Conservation (phyloP, 2,113 vertebrate species). For the Bubo bubo region DNA sequence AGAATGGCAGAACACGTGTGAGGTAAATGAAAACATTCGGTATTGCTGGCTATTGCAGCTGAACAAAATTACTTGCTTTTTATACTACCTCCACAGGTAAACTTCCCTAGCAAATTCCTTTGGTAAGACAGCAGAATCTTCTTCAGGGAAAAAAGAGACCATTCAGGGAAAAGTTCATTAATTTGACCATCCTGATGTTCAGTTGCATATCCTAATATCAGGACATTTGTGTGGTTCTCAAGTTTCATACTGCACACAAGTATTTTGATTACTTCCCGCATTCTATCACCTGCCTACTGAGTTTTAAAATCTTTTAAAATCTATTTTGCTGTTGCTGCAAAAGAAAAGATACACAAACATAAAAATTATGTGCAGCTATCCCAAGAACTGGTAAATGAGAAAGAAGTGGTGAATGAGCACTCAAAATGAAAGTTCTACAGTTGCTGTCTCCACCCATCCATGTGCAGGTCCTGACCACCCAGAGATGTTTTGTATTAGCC, state of each 20-base stretch:
- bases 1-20: neutral
- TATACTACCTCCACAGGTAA: neutral
- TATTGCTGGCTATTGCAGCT: neutral
- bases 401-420: neutral
- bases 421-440: neutral
- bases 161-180: neutral
- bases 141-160: neutral
- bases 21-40: neutral
- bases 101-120: neutral
- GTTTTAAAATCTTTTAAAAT: neutral
- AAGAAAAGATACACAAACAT: neutral
- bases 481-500: neutral
- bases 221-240: neutral
- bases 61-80: neutral
- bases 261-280: neutral
- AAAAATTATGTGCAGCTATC: neutral
- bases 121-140: neutral
- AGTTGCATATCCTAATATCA: neutral
- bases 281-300: neutral
- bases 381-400: neutral
- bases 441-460: neutral
- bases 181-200: neutral
- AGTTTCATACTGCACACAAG: neutral
- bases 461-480: neutral
- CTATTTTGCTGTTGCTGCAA: neutral